Evolutionary conservation across 2,797 vertebrate genomes (phyloP), one percentile per base, ranked within the genome.

Genomic region (Crocidura indochinensis): DNA sequence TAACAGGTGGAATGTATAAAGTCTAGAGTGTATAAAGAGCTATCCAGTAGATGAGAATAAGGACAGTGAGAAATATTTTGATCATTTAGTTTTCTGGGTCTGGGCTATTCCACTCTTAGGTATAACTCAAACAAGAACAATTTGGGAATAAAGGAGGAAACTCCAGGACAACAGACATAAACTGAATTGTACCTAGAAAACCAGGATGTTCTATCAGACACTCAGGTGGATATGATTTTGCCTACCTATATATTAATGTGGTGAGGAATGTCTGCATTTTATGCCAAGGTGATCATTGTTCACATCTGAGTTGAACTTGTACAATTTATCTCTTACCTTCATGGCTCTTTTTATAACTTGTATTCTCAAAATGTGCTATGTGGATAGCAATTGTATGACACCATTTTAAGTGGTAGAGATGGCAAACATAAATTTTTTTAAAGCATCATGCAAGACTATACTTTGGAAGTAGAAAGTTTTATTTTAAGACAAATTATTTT

Each of bases 401-500:
- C 26, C 69, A 71, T 91, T 84, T 87, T 22, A 93, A 51, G 24
- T 8, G 29, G 47, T 56, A n/a, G n/a, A n/a, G n/a, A 73, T 1
- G 77, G 73, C 11, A 84, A 80, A 62, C 19, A 71, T 62, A 26
- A 75, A 24, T 14, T 73, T 85, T 84, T 88, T 75, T 56, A 38
- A 93, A 46, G 8, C 68, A 80, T 73, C 2, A 19, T 7, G 9
- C 72, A 65, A 68, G 65, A 38, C 11, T 91, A 49, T 67, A 84
- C 78, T 79, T 71, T 91, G 67, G 75, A 73, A 85, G 38, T 47
- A 88, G 83, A 74, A 77, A 20, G 15, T 75, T 78, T 69, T 69
- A 67, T 75, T 81, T 91, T 77, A 69, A 73, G 76, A 79, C 88
- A 79, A 74, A 65, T 77, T 72, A 51, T 68, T 72, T 91, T 46